Conservation (phyloP, 2,797 vertebrate genomes). For the Clamator glandarius region DNA sequence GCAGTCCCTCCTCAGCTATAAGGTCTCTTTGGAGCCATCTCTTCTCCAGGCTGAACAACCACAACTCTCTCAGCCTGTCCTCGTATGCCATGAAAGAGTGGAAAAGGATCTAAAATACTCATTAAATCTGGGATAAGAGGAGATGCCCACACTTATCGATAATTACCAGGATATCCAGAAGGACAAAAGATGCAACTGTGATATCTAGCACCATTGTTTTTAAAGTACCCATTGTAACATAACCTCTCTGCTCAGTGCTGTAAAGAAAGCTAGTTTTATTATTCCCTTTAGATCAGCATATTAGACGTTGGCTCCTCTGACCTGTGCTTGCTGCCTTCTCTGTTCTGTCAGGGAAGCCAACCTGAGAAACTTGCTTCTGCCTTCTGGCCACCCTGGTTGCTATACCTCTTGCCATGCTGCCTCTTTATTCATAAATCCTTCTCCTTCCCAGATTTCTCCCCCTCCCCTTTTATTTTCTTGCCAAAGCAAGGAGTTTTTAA, state of each 20-base stretch:
- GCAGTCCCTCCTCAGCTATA: too few relatives aligned
- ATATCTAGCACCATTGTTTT: neutral
- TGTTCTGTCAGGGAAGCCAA: neutral
- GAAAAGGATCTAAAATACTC: neutral
- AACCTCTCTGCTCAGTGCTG: neutral
- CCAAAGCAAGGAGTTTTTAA: conserved; percentile 62
- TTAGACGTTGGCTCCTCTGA: neutral
- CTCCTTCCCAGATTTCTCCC: neutral
- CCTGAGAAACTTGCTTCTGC: neutral
- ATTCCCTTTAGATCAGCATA: neutral
- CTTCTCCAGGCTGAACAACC: too few relatives aligned
- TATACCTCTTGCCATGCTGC: neutral
- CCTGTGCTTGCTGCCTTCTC: neutral
- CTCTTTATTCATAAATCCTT: conserved; percentile 45
- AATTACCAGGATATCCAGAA: neutral
- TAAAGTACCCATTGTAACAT: neutral
- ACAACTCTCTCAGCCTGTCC: too few relatives aligned
- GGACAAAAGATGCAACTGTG: neutral
- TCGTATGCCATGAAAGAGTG: neutral
- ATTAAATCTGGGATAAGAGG: neutral
- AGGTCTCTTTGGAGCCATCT: too few relatives aligned
- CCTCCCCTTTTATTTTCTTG: neutral
- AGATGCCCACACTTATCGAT: neutral
- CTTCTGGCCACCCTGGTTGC: neutral
- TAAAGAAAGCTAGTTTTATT: neutral